Evolutionary conservation across 2,888 invertebrate genomes (phyloP).

Genomic region (Prenolepis imparis): DNA sequence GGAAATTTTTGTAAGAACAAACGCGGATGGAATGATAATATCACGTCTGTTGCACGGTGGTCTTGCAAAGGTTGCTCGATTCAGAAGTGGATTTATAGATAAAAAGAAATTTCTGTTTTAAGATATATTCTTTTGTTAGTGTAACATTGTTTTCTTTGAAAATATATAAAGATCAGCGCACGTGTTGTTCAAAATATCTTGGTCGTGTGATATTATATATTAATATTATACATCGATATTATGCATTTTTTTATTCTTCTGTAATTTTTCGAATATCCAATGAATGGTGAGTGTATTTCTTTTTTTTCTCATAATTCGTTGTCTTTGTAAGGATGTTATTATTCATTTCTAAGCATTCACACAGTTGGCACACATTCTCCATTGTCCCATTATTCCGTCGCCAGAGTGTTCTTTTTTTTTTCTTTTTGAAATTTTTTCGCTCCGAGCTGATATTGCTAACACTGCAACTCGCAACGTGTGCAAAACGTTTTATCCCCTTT

Average conservation of each 20-base stretch:
- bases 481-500: constrained; percentile 10
- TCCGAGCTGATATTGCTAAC: constrained; percentile 12
- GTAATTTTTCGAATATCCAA: not conserved
- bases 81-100: not conserved
- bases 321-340: not conserved
- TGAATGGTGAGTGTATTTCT: no score
- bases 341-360: constrained; percentile 9
- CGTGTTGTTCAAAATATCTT: not conserved
- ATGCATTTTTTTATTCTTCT: not conserved
- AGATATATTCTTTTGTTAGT: not conserved
- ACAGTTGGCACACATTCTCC: constrained; percentile 9
- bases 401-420: not conserved
- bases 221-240: no score
- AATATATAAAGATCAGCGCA: not conserved
- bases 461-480: constrained; percentile 1
- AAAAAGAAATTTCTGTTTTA: not conserved
- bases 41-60: not conserved
- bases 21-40: constrained; percentile 28
- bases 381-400: constrained; percentile 34
- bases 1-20: constrained; percentile 16
- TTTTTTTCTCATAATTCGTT: not conserved
- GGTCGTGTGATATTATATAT: not conserved
- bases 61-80: constrained; percentile 8
- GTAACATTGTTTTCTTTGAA: not conserved
- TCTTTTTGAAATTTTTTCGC: constrained; percentile 19